Evolutionary conservation across 53 echinoderm and acorn worm species (phyloP).

Genomic region (Echinometra lucunter): DNA sequence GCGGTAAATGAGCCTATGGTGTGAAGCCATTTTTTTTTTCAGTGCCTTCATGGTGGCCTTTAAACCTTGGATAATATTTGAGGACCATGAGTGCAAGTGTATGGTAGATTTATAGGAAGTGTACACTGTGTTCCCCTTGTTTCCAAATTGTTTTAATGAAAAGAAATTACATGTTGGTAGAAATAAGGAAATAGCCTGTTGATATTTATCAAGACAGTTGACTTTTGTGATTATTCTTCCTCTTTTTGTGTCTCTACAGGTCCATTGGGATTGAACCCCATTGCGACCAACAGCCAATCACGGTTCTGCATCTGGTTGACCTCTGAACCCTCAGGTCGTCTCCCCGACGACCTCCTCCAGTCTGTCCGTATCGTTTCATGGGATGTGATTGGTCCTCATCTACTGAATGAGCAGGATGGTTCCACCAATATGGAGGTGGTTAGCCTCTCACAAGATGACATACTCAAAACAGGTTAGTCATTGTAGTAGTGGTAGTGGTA

Average conservation of each 20-base stretch:
- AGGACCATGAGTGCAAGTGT: too few relatives aligned
- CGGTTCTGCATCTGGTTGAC: constrained; percentile 98
- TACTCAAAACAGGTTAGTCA: constrained; percentile 81
- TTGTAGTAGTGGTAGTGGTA: background rate
- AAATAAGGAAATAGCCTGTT: too few relatives aligned
- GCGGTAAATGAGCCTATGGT: too few relatives aligned
- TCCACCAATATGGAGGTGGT: constrained; percentile 4
- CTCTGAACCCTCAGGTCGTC: constrained; percentile 79
- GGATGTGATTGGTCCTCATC: constrained; percentile 80
- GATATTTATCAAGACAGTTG: too few relatives aligned
- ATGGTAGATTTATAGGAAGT: too few relatives aligned
- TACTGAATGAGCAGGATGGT: constrained; percentile 39
- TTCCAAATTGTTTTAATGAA: too few relatives aligned
- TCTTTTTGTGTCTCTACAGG: constrained; percentile 78
- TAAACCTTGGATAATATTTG: too few relatives aligned
- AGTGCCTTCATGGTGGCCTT: too few relatives aligned
- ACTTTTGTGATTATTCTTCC: background rate
- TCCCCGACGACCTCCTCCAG: constrained; percentile 83
- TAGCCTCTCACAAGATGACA: constrained; percentile 73
- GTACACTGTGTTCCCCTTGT: too few relatives aligned
- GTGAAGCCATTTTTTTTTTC: too few relatives aligned
- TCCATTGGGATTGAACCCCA: constrained; percentile 83
- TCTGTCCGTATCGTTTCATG: constrained; percentile 85
- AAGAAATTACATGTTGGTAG: too few relatives aligned
- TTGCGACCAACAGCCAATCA: constrained; percentile 73